Conservation (phyloP, 2,113 vertebrate species). For the Triplophysa siluroides region DNA sequence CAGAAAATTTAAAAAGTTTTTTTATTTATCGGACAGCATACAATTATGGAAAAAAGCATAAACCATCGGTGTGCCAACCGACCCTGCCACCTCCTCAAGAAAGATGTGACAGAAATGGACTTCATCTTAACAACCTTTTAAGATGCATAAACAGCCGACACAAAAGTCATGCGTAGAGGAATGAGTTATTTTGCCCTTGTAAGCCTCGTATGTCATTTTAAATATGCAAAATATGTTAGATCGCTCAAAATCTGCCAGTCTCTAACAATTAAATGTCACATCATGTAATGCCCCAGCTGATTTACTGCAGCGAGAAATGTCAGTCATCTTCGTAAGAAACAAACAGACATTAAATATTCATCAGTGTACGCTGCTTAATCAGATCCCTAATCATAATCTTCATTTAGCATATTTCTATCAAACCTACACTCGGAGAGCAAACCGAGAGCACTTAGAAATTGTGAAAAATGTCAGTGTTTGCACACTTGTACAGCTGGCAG, state of each 20-base stretch:
- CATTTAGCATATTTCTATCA: constrained; percentile 33
- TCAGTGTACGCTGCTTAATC: constrained; percentile 38
- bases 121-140: neutral
- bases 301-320: constrained; percentile 27
- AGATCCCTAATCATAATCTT: constrained; percentile 36
- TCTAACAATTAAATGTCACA: constrained; percentile 37
- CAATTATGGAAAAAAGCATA: too few relatives aligned
- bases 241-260: constrained; percentile 28
- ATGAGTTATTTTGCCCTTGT: neutral
- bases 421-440: neutral
- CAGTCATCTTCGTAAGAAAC: neutral
- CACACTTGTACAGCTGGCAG: neutral
- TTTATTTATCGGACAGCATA: too few relatives aligned
- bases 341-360: constrained; percentile 39
- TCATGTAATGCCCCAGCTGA: constrained; percentile 24
- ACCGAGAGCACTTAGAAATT: constrained; percentile 14
- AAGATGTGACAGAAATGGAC: neutral
- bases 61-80: too few relatives aligned
- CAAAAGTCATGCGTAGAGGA: neutral
- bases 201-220: neutral
- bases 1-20: too few relatives aligned
- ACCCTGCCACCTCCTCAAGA: neutral
- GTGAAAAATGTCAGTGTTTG: neutral
- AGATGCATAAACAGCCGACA: neutral
- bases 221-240: neutral